A percentile compares a stretch with the other conserved stretches of the same genome.
Conservation (phyloP, 2,888 invertebrate genomes). For the Rhorus exstirpatorius region DNA sequence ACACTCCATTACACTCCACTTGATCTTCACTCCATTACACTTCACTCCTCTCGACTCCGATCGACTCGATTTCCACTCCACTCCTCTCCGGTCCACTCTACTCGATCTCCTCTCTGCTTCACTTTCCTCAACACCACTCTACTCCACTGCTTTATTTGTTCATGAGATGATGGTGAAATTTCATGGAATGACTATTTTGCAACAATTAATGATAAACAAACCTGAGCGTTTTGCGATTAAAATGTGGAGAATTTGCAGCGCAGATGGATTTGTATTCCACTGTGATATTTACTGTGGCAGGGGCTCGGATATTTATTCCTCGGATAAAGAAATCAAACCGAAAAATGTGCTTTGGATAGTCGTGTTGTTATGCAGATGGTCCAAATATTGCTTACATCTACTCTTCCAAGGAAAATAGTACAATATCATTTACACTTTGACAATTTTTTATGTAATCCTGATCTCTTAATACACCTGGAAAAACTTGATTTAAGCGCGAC, state of each 20-base stretch:
- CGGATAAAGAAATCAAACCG: no score
- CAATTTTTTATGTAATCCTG: conserved; percentile 64
- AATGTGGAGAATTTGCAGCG: conserved; percentile 55
- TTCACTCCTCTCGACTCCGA: no score
- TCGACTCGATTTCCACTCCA: no score
- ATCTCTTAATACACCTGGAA: conserved; percentile 68
- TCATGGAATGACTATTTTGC: conserved; percentile 39
- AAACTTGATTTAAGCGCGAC: conserved; percentile 61
- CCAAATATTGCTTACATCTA: conserved; percentile 21
- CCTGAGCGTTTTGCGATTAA: conserved; percentile 45
- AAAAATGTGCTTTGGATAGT: conserved; percentile 40
- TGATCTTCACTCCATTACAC: no score
- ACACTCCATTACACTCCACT: no score
- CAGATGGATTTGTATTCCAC: conserved; percentile 45
- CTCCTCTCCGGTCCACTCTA: no score
- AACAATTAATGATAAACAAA: conserved; percentile 54
- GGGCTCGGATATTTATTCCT: no score
- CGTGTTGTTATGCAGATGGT: conserved; percentile 58
- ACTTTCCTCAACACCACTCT: no score
- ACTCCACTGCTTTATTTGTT: conserved; percentile 39
- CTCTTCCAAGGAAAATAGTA: conserved; percentile 35
- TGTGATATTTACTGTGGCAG: conserved; percentile 35
- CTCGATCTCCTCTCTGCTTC: no score
- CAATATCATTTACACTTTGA: conserved; percentile 69
- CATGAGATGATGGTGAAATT: conserved; percentile 58